These are phyloP conservation scores for Liasis olivaceus DNA, from an alignment of 2,797 vertebrate species.

Conservation along the genomic window DNA sequence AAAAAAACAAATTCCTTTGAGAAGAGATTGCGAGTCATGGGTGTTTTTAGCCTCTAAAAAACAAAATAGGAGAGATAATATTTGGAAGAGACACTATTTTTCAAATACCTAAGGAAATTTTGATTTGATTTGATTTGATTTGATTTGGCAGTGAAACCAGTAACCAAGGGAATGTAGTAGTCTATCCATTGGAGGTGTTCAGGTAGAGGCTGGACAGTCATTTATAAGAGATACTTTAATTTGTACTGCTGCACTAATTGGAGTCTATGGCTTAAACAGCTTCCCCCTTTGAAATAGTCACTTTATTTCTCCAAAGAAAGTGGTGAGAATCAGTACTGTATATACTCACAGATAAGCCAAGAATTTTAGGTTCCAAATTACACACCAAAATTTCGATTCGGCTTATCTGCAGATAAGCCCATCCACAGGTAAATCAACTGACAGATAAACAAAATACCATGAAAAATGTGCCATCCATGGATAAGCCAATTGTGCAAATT, in stretches of 20 bases:
- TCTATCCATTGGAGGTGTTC: background rate
- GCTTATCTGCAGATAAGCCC: too few species aligned
- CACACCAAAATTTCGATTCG: too few species aligned
- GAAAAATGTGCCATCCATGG: too few species aligned
- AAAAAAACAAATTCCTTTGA: background rate
- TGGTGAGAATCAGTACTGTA: background rate
- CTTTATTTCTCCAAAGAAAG: background rate
- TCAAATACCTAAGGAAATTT: background rate
- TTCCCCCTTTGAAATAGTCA: background rate
- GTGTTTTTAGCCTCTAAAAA: background rate
- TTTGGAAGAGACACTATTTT: background rate
- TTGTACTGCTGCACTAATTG: background rate
- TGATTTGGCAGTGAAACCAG: background rate
- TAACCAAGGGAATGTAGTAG: background rate
- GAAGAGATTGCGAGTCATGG: background rate
- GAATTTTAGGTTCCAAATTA: too few species aligned
- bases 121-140: background rate
- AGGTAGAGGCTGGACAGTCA: background rate
- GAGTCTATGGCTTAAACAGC: background rate
- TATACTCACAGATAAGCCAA: background rate
- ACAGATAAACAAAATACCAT: too few species aligned
- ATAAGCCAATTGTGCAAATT: too few species aligned
- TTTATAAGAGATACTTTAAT: background rate
- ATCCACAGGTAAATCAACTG: too few species aligned
- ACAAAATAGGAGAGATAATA: background rate